Percentiles rank a stretch among this genome's conserved stretches.
Conservation (phyloP, 2,113 vertebrate species). For the Melanostigma gelatinosum region DNA sequence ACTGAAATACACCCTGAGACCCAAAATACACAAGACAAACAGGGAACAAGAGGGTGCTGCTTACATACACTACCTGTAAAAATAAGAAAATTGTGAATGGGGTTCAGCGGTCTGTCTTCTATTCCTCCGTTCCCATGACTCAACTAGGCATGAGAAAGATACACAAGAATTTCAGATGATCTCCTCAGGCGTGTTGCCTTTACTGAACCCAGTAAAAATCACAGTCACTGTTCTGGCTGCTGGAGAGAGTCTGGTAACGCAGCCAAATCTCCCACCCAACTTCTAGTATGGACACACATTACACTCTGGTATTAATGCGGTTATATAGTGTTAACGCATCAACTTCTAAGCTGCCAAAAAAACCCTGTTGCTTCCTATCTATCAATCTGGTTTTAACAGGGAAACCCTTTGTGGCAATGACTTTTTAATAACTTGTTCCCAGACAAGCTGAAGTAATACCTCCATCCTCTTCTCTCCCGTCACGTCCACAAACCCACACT, state of each 20-base stretch:
- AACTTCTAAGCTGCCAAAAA: slow-evolving; percentile 30
- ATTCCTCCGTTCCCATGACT: slow-evolving; percentile 21
- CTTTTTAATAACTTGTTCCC: slow-evolving; percentile 30
- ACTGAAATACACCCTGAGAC: slow-evolving; percentile 49
- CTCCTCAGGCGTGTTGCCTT: slow-evolving; percentile 21
- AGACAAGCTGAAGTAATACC: slow-evolving; percentile 41
- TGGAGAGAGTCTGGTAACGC: neutral
- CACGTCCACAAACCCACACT: slow-evolving; percentile 49
- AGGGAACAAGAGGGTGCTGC: slow-evolving; percentile 42
- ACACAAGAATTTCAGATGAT: slow-evolving; percentile 32
- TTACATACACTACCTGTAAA: slow-evolving; percentile 32
- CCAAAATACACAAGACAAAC: slow-evolving; percentile 57
- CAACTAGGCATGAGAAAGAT: slow-evolving; percentile 17
- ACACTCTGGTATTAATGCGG: slow-evolving; percentile 2
- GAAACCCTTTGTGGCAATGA: slow-evolving; percentile 8
- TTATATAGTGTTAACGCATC: neutral
- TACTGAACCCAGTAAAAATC: slow-evolving; percentile 40
- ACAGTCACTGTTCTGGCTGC: slow-evolving; percentile 32
- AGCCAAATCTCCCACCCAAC: slow-evolving; percentile 9
- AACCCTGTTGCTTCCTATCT: slow-evolving; percentile 14
- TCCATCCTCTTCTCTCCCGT: slow-evolving; percentile 12
- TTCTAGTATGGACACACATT: slow-evolving; percentile 19
- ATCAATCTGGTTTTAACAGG: slow-evolving; percentile 27
- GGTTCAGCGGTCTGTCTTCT: slow-evolving; percentile 22
- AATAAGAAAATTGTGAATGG: slow-evolving; percentile 16